Evolutionary conservation across 2,888 invertebrate genomes (phyloP), one percentile per base, ranked within the genome.

Genomic region (Dynastes grantii): DNA sequence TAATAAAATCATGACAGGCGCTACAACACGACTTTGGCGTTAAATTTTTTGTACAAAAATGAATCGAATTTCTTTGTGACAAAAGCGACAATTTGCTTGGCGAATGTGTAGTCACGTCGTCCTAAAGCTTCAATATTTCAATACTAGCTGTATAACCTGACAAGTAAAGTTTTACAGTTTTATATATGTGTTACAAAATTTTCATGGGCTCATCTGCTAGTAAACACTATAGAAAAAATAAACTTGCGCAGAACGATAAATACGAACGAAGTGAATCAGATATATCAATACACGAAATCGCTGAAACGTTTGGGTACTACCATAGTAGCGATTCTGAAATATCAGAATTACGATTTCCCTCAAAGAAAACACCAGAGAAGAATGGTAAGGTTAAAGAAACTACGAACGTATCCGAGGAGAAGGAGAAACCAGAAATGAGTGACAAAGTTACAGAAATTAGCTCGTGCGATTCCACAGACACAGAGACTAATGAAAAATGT

Each of bases 241-340:
- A 16, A 11, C 11, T 45, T 11, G 8, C 45, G 45, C 45, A 45
- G 11, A 45, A 8, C 8, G 11, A 11, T 11, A 45, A 45, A 45
- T 11, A 45, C 11, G 45, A 45, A 11, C 45, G 45, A 45, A 45
- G 45, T 11, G 45, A 8, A 8, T 45, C 45, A 32, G 63, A 76
- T 9, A 27, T 45, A 49, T 76, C 63, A 27, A 27, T 77, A 13
- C 40, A 51, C 51, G 53, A 65, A 70, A 63, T 73, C 37, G 76
- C 53, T 0, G 76, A 79, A 4, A 73, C 63, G 49, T 71, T 79
- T 37, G 79, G 79, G 16, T 78, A 63, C 45, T 80, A 78, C 61
- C 78, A 80, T 55, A 80, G 80, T 58, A 80, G 76, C 58, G 80
- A 80, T 73, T 71, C 80, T 32, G 80, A 80, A 40, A 71, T 80